These are phyloP conservation scores for Lasioglossum marginatum DNA, from an alignment of 2,888 invertebrate species.

Conservation along the genomic window DNA sequence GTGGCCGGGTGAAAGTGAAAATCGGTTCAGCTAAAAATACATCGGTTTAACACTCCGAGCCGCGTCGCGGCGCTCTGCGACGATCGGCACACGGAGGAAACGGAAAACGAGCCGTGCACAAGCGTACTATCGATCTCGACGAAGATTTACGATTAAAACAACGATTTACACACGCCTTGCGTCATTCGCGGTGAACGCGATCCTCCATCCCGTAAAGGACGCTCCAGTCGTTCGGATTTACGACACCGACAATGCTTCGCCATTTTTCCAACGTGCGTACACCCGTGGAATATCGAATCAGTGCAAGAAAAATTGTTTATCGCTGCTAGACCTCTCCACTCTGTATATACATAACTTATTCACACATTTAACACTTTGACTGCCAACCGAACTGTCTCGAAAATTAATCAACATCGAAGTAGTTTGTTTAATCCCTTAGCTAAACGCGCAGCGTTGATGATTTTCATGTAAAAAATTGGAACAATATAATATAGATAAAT, in stretches of 20 bases:
- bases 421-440: no score
- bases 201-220: slow-evolving; percentile 13
- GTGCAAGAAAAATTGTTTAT: not conserved
- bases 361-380: no score
- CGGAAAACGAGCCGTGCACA: slow-evolving; percentile 28
- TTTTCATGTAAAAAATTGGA: no score
- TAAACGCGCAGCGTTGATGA: no score
- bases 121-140: slow-evolving; percentile 55
- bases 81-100: slow-evolving; percentile 10
- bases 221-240: not conserved
- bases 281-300: not conserved
- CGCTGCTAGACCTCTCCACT: not conserved
- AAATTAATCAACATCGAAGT: no score
- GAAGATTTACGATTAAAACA: slow-evolving; percentile 67
- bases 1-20: slow-evolving; percentile 46
- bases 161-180: slow-evolving; percentile 53
- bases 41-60: not conserved
- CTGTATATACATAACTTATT: no score
- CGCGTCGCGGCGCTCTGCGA: not conserved
- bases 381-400: no score
- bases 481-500: no score
- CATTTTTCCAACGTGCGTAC: not conserved
- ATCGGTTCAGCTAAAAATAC: slow-evolving; percentile 30
- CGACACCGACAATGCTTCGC: not conserved
- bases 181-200: slow-evolving; percentile 52